A percentile compares a stretch with the other conserved stretches of the same genome.
Conservation (phyloP, 2,113 vertebrate species). For the Pedetes capensis region DNA sequence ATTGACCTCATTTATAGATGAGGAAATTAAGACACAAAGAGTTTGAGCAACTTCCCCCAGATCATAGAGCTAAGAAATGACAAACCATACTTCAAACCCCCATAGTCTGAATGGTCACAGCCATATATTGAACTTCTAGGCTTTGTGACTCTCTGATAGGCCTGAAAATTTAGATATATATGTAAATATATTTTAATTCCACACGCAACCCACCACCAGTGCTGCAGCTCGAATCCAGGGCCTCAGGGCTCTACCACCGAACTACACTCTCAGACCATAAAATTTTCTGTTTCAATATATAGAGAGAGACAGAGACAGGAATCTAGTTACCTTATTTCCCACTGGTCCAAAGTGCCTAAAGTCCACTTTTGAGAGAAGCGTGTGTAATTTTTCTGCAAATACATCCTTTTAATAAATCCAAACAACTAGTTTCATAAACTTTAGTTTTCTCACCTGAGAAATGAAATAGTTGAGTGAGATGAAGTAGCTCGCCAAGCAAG, state of each 20-base stretch:
- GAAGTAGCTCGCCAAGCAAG: not conserved
- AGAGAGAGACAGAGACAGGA: not conserved
- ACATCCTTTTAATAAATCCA: not conserved
- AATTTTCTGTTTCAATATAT: not conserved
- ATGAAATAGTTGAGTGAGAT: not conserved
- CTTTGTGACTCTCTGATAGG: not conserved
- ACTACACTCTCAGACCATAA: not conserved
- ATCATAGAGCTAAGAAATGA: not conserved
- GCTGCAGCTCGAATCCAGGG: not conserved
- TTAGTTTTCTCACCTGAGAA: not conserved
- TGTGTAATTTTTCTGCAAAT: not conserved
- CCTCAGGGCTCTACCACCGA: not conserved
- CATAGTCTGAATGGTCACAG: not conserved
- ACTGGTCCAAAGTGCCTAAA: not conserved
- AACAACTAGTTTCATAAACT: not conserved
- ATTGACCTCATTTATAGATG: not conserved
- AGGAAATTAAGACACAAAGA: slow-evolving; percentile 27
- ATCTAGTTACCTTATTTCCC: not conserved
- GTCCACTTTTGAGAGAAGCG: not conserved
- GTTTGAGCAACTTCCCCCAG: slow-evolving; percentile 1
- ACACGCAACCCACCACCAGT: too few species aligned
- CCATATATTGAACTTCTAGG: not conserved
- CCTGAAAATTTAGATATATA: not conserved
- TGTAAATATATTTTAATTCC: not conserved
- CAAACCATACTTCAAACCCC: not conserved